phyloP scores from a whole-genome alignment of 2,797 vertebrate genomes.

The Catamblyrhynchus diadema region DNA sequence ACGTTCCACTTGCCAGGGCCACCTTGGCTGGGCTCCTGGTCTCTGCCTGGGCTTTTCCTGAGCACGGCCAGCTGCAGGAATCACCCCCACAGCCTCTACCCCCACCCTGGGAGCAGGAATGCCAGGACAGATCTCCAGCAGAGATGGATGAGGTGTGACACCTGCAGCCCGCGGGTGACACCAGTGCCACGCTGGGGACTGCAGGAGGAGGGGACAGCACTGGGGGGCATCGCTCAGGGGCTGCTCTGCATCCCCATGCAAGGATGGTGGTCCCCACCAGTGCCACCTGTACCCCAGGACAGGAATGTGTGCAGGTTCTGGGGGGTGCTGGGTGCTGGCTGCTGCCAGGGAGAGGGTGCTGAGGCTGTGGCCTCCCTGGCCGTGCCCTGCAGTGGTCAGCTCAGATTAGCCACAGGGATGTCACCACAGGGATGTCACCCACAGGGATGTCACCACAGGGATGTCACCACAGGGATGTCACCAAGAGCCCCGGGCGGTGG shows the following conservation, averaged over 20 bases:
- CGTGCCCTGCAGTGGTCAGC: neutral
- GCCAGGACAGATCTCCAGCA: fast-evolving
- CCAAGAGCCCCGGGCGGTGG: neutral
- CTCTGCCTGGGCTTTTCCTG: neutral
- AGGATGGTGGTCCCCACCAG: fast-evolving
- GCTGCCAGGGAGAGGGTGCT: neutral
- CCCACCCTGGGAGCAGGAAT: fast-evolving
- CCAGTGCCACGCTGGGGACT: fast-evolving
- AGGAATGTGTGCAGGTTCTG: neutral
- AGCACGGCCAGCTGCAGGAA: fast-evolving
- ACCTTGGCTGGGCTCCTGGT: fast-evolving
- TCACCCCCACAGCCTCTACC: no score
- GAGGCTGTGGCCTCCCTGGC: neutral
- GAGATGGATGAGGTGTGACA: neutral
- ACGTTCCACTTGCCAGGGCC: fast-evolving
- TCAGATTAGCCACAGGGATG: neutral
- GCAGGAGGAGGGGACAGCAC: fast-evolving
- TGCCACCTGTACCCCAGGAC: fast-evolving
- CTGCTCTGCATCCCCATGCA: no score
- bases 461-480: neutral
- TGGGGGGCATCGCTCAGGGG: fast-evolving
- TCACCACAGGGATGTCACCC: neutral
- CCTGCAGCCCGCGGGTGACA: neutral
- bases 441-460: neutral
- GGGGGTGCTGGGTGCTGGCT: neutral